Evolutionary conservation across 2,113 vertebrate species (phyloP).

Genomic region (Galbula dea): DNA sequence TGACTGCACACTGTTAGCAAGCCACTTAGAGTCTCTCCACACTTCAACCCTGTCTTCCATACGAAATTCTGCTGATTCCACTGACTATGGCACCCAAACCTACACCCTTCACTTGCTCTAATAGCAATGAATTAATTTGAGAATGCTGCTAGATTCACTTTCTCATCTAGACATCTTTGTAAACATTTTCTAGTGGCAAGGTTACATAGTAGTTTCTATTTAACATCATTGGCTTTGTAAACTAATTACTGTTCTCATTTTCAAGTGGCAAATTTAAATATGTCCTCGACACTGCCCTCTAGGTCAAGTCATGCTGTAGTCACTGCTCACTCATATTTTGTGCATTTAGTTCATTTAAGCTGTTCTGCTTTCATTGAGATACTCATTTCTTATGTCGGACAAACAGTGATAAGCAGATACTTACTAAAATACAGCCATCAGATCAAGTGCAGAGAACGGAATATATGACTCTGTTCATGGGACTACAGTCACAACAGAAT

Average conservation of each 20-base stretch:
- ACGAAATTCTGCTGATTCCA: background rate
- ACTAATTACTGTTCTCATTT: background rate
- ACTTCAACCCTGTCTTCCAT: background rate
- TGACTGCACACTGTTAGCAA: background rate
- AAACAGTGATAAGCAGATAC: background rate
- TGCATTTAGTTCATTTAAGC: background rate
- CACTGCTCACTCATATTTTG: background rate
- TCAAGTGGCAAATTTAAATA: background rate
- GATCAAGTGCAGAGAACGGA: background rate
- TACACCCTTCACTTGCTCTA: background rate
- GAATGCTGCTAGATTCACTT: background rate
- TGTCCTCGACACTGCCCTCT: background rate
- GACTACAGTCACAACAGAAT: background rate
- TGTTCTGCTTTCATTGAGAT: background rate
- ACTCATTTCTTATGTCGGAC: background rate
- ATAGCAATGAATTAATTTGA: background rate
- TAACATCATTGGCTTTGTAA: background rate
- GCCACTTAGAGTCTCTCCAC: background rate
- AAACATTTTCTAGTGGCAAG: background rate
- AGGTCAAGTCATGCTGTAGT: background rate
- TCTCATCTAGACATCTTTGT: background rate
- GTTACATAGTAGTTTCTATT: background rate
- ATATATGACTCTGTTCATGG: background rate
- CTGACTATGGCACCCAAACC: background rate
- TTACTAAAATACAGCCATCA: background rate